Percentiles rank a stretch among this genome's conserved stretches.
These are phyloP conservation scores for Pteronura brasiliensis DNA, from an alignment of 2,113 vertebrate genomes.

Conservation along the genomic window DNA sequence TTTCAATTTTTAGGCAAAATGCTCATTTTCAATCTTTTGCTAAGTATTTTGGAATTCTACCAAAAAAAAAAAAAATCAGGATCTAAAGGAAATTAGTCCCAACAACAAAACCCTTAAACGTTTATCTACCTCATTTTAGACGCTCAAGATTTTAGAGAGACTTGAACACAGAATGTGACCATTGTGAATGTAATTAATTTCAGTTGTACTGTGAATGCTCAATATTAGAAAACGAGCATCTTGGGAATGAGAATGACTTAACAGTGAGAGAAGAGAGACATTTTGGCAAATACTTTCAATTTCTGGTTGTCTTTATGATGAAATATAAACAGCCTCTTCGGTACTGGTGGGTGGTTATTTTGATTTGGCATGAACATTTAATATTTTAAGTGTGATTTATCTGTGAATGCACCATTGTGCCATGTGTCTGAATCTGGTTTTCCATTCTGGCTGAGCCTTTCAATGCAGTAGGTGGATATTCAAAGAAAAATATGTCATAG, in stretches of 20 bases:
- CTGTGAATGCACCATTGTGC: slow-evolving; percentile 36
- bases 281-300: slow-evolving; percentile 39
- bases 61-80: slow-evolving; percentile 20
- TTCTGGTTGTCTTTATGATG: slow-evolving; percentile 2
- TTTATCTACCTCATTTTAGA: slow-evolving; percentile 80
- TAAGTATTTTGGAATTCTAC: slow-evolving; percentile 65
- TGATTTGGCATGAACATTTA: slow-evolving; percentile 49
- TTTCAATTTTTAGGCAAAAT: slow-evolving; percentile 55
- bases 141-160: neutral
- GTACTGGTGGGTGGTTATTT: neutral
- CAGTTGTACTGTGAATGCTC: slow-evolving; percentile 37
- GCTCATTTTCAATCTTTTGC: slow-evolving; percentile 58
- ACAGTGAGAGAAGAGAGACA: slow-evolving; percentile 2
- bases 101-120: slow-evolving; percentile 38
- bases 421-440: slow-evolving; percentile 37
- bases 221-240: slow-evolving; percentile 26
- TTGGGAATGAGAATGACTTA: slow-evolving; percentile 8
- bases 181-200: slow-evolving; percentile 61
- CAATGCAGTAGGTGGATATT: neutral
- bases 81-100: slow-evolving; percentile 53
- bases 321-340: neutral
- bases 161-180: slow-evolving; percentile 45
- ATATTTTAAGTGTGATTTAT: neutral
- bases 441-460: slow-evolving; percentile 12
- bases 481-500: neutral